Percentiles rank a stretch among this genome's conserved stretches.
Conservation (phyloP, 2,888 invertebrate species). For the Sinhomidia bicolor region DNA sequence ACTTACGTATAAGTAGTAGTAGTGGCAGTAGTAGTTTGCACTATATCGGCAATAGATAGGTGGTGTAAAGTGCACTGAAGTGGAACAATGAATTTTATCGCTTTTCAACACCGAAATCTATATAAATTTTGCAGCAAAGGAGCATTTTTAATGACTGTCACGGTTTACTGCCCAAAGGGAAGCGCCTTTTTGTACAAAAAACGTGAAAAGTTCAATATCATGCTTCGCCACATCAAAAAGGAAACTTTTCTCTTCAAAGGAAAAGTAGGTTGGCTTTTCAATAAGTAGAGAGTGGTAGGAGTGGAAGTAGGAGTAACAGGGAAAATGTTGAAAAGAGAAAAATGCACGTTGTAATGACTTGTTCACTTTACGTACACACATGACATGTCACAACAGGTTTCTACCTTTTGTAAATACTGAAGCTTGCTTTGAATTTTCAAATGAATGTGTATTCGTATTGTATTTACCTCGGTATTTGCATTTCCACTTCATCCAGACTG, state of each 20-base stretch:
- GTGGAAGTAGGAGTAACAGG: no score
- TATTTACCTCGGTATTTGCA: slow-evolving; percentile 93
- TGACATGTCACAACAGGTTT: neutral
- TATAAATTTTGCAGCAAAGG: neutral
- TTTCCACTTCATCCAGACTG: slow-evolving; percentile 94
- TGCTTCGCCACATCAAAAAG: neutral
- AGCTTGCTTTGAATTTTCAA: neutral
- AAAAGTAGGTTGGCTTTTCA: neutral
- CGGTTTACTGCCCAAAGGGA: neutral
- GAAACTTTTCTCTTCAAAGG: neutral
- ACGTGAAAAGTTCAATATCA: slow-evolving; percentile 7
- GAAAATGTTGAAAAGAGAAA: neutral
- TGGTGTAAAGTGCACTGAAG: neutral
- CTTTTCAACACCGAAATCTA: neutral
- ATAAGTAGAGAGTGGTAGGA: neutral
- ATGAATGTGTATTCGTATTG: neutral
- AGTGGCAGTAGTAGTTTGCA: no score
- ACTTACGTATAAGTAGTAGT: neutral
- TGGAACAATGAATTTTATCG: slow-evolving; percentile 4
- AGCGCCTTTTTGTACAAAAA: neutral
- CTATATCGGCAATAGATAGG: neutral
- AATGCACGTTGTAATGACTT: neutral
- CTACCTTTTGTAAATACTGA: neutral
- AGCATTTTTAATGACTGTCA: slow-evolving; percentile 2
- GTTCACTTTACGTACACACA: neutral